Percentiles rank a stretch among this genome's conserved stretches.
phyloP scores from a whole-genome alignment of 2,888 invertebrate genomes.

The Charanyca ferruginea region DNA sequence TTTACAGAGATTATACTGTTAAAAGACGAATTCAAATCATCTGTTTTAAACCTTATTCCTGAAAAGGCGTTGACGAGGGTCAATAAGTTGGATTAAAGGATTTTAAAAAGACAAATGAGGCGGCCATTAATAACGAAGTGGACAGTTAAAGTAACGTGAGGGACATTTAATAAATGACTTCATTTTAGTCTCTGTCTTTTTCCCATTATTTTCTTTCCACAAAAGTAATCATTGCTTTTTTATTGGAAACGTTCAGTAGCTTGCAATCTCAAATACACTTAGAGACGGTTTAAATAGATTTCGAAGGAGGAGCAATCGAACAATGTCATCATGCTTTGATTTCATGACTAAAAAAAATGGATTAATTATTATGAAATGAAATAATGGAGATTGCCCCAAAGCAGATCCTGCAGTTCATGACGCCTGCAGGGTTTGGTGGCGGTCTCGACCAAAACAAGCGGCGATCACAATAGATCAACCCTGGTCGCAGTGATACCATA shows the following conservation, averaged over 20 bases:
- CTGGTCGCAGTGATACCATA: no score
- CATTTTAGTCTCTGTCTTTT: conserved; percentile 50
- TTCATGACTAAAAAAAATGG: no score
- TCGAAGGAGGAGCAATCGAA: background rate
- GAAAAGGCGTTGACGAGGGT: conserved; percentile 10
- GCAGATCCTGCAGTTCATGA: no score
- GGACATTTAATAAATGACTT: conserved; percentile 62
- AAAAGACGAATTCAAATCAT: background rate
- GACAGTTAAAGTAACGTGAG: conserved; percentile 27
- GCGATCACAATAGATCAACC: no score
- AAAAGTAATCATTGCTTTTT: conserved; percentile 16
- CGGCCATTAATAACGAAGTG: conserved; percentile 38
- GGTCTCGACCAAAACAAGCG: no score
- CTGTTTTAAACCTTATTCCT: background rate
- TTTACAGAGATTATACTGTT: conserved; percentile 3
- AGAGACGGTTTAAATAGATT: background rate
- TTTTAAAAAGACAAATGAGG: conserved; percentile 29
- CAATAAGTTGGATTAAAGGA: conserved; percentile 12
- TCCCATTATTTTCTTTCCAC: conserved; percentile 48
- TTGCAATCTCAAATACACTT: background rate
- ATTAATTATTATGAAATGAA: no score
- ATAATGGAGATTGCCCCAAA: no score
- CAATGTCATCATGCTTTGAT: background rate
- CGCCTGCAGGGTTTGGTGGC: no score
- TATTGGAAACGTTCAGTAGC: conserved; percentile 9